Evolutionary conservation across 2,797 vertebrate species (phyloP).

Genomic region (Discoglossus pictus): DNA sequence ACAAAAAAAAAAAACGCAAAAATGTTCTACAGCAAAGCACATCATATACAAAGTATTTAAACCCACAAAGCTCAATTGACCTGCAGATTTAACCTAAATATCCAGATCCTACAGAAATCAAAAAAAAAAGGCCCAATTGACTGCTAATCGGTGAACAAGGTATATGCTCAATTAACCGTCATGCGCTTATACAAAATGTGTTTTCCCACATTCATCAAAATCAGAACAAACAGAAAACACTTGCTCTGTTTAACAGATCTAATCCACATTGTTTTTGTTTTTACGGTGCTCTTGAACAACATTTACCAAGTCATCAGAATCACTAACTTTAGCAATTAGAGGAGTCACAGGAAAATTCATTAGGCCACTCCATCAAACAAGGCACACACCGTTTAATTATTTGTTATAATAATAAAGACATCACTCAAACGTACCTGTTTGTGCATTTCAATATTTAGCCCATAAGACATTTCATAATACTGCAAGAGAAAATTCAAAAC

Average conservation of each 20-base stretch:
- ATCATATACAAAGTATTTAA: no score
- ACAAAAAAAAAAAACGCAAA: no score
- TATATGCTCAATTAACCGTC: constrained; percentile 1
- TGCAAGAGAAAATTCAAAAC: constrained; percentile 65
- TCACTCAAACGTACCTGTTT: constrained; percentile 82
- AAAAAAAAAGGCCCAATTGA: constrained; percentile 45
- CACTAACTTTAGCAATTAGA: constrained; percentile 4
- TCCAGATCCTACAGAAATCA: no score
- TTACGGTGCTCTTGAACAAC: constrained; percentile 40
- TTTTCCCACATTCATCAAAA: background rate
- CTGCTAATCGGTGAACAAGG: constrained; percentile 47
- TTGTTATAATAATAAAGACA: no score
- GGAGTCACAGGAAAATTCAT: constrained; percentile 2
- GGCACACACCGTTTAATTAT: background rate
- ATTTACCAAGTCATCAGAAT: constrained; percentile 36
- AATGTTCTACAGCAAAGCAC: no score
- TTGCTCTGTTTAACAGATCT: constrained; percentile 1
- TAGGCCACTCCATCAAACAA: constrained; percentile 2
- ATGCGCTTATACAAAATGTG: background rate
- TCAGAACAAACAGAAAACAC: constrained; percentile 4
- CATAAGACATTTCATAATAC: constrained; percentile 98
- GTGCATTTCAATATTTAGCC: constrained; percentile 98
- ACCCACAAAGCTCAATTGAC: no score
- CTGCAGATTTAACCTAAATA: no score
- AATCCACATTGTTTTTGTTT: constrained; percentile 10